Evolutionary conservation across 1,140 invertebrate species (phyloP).

Genomic region (Drosophila kikkawai): DNA sequence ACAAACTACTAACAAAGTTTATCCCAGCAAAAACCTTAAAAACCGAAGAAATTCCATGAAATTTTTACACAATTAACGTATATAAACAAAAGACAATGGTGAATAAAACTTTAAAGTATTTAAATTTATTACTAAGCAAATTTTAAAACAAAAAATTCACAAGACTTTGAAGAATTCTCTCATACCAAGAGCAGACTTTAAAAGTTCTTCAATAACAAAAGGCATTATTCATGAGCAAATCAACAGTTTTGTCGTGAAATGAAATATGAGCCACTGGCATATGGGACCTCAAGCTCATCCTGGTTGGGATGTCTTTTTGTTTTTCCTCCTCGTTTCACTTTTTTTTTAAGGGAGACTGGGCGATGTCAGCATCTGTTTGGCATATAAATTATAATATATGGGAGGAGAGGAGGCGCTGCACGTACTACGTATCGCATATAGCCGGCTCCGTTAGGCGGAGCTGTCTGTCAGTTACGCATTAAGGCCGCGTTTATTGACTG

Average conservation of each 20-base stretch:
- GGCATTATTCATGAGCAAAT: conserved; percentile 38
- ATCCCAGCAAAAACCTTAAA: not conserved
- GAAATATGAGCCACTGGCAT: conserved; percentile 30
- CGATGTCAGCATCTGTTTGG: conserved; percentile 54
- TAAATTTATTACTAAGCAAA: not conserved
- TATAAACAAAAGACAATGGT: not conserved
- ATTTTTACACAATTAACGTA: not conserved
- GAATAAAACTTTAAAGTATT: not conserved
- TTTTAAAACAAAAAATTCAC: not conserved
- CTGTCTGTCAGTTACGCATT: conserved; percentile 45
- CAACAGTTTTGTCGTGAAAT: conserved; percentile 34
- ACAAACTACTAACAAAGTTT: no score
- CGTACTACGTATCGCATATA: conserved; percentile 35
- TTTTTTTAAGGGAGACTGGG: conserved; percentile 29
- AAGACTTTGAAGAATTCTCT: not conserved
- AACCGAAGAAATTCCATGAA: no score
- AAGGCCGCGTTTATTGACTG: conserved; percentile 66
- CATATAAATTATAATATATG: conserved; percentile 63
- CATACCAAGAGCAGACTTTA: not conserved
- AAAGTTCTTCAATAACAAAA: conserved; percentile 19
- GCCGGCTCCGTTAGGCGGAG: conserved; percentile 33
- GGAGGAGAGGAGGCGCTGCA: conserved; percentile 22
- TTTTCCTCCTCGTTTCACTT: not conserved
- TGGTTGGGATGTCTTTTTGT: conserved; percentile 16
- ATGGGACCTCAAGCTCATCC: conserved; percentile 33